phyloP scores from a whole-genome alignment of 2,113 vertebrate species.

The Prochilodus magdalenae region DNA sequence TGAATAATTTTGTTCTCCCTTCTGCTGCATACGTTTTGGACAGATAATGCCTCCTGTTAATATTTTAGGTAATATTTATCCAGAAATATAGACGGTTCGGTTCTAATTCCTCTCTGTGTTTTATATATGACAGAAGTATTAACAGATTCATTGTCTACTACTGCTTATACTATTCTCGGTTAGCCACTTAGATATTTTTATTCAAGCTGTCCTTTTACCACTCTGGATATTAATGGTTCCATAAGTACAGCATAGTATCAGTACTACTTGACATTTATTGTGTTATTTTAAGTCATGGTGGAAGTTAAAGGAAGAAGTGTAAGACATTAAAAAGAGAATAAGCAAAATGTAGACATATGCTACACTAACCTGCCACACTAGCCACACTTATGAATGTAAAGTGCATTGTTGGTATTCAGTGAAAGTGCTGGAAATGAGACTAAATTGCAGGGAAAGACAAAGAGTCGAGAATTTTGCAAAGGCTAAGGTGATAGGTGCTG shows the following conservation, averaged over 20 bases:
- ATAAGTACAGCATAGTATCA: neutral
- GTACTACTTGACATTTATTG: neutral
- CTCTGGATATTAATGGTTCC: neutral
- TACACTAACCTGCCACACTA: neutral
- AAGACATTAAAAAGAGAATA: neutral
- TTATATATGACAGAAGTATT: no score
- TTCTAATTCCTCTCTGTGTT: no score
- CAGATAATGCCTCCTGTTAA: no score
- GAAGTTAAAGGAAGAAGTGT: neutral
- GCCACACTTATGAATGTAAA: neutral
- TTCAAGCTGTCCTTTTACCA: neutral
- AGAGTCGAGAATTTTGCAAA: neutral
- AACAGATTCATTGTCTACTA: neutral
- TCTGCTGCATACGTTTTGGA: no score
- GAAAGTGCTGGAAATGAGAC: slow-evolving; percentile 23
- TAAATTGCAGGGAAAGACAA: slow-evolving; percentile 18
- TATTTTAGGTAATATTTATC: slow-evolving; percentile 24
- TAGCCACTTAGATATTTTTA: neutral
- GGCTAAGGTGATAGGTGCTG: neutral
- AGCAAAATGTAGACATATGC: neutral
- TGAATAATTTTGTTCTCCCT: neutral
- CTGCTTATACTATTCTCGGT: neutral
- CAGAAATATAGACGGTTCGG: slow-evolving; percentile 22
- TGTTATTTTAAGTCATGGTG: neutral
- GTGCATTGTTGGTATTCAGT: slow-evolving; percentile 7